phyloP scores from a whole-genome alignment of 2,113 vertebrate species.

The Neoarius graeffei region DNA sequence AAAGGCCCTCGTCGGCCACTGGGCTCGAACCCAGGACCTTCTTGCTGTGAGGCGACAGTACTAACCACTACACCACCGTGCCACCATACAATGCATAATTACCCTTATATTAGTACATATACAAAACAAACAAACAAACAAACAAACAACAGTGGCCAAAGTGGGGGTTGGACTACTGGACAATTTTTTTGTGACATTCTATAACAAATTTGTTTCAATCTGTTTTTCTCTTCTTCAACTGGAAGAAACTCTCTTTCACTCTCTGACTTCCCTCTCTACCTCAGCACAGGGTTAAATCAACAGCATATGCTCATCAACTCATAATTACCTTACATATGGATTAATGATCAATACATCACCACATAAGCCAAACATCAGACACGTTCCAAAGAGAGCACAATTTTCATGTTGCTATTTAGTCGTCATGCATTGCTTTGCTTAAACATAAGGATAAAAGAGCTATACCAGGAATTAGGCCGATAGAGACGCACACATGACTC shows the following conservation, averaged over 20 bases:
- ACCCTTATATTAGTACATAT: neutral
- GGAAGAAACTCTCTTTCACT: conserved; percentile 27
- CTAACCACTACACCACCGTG: too few species aligned
- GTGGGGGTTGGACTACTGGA: neutral
- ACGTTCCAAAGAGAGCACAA: neutral
- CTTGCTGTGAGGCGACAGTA: too few species aligned
- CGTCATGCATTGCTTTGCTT: neutral
- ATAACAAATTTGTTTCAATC: neutral
- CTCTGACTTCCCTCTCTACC: conserved; percentile 16
- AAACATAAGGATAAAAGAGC: neutral
- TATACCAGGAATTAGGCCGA: neutral
- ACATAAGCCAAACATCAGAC: neutral
- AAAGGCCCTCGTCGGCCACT: too few species aligned
- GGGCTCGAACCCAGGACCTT: too few species aligned
- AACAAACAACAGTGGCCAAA: neutral
- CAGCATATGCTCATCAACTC: neutral
- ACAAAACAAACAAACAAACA: neutral
- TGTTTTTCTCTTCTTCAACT: neutral
- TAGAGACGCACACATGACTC: neutral
- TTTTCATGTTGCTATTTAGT: neutral
- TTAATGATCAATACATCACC: neutral
- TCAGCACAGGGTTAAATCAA: neutral
- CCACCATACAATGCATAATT: too few species aligned
- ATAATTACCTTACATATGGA: neutral
- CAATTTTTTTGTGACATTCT: neutral